Evolutionary conservation across 1,140 invertebrate species (phyloP), one percentile per base, ranked within the genome.

Genomic region (Triops longicaudatus): DNA sequence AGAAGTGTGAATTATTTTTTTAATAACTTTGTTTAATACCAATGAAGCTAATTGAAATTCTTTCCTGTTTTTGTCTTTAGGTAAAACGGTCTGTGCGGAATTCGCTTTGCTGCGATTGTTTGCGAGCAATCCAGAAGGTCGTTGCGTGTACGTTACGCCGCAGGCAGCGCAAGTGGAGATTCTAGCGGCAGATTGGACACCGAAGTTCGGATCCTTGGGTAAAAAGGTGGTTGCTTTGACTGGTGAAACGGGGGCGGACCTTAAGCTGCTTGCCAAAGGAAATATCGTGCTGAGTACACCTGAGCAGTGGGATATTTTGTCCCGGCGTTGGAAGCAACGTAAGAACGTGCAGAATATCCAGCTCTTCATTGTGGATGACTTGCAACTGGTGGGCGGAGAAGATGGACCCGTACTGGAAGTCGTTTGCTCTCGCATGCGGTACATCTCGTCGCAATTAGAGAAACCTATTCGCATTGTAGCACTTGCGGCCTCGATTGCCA

Each of bases 251-350:
- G 94, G 95, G 0, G 98, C 95, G 0, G 98, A 99, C 87, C 87
- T 99, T 77, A 99, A 99, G 82, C 78, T 85, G 0, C 83, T 95
- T 1, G 92, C 92, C 28, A 93, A 96, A 83, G 97, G 94, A 22
- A 94, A 99, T 84, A 91, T 99, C 27, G 93, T 99, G 9, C 92
- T 99, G 75, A 93, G 94, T 17, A 99, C 97, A 0, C 96, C 97
- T 1, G 97, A 99, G 80, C 97, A 98, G 81, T 99, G 98, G 98
- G 98, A 99, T 85, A 94, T 99, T 10, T 85, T 99, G 0, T 99
- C 98, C 0, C 87, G 98, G 78, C 87, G 98, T 78, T 99, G 98
- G 98, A 99, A 99, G 83, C 96, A 99, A 81, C 88, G 98, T 7
- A 98, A 98, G 84, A 97, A 98, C 83, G 97, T 99, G 0, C 97